phyloP scores from a whole-genome alignment of 2,113 vertebrate species.

The Trematocara unimaculatum region DNA sequence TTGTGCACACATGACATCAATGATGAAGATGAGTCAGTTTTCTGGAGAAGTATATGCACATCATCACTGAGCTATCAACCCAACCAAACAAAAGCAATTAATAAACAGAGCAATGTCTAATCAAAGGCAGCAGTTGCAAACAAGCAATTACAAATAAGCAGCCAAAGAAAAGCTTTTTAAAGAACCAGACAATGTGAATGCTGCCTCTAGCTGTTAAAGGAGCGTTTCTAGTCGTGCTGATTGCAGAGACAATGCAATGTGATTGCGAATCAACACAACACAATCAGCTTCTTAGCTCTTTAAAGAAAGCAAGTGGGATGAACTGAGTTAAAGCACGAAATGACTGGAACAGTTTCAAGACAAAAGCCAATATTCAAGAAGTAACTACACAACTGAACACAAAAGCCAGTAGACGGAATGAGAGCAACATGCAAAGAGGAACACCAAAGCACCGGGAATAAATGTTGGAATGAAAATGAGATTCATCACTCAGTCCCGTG shows the following conservation, averaged over 20 bases:
- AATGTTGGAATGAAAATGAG: background rate
- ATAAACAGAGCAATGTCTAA: background rate
- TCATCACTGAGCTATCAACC: background rate
- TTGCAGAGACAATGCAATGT: background rate
- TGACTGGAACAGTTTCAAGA: background rate
- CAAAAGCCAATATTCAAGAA: background rate
- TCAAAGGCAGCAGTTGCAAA: background rate
- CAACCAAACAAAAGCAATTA: background rate
- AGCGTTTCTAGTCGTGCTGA: background rate
- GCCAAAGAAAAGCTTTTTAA: background rate
- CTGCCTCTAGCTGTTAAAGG: background rate
- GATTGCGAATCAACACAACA: background rate
- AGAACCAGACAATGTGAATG: background rate
- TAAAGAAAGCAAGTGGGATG: background rate
- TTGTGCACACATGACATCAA: background rate
- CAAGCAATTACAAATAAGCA: background rate
- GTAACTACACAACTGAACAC: background rate
- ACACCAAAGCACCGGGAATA: background rate
- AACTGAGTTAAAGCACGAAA: background rate
- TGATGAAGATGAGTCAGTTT: background rate
- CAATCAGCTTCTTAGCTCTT: background rate
- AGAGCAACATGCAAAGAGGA: slow-evolving; percentile 12
- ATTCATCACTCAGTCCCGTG: background rate
- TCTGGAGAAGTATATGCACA: background rate
- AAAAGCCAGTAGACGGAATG: background rate